phyloP scores from a whole-genome alignment of 1,140 invertebrate genomes.

The Thaumetopoea pityocampa region DNA sequence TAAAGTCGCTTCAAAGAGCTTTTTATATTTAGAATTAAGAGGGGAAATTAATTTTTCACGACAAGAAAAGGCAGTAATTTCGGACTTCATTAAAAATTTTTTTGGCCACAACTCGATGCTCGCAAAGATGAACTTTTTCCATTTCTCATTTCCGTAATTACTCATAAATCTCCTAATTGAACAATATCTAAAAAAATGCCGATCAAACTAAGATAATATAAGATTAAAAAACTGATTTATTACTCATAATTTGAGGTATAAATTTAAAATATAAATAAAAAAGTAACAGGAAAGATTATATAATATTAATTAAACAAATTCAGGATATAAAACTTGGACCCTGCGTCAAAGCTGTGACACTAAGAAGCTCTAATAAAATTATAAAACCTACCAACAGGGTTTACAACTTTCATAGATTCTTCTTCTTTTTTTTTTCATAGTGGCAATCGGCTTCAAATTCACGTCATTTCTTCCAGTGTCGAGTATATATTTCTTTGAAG shows the following conservation, averaged over 20 bases:
- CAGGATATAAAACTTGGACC: too few species aligned
- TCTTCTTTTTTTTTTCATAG: too few species aligned
- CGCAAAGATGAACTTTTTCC: slow-evolving; percentile 50
- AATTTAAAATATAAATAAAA: slow-evolving; percentile 8
- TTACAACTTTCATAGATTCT: too few species aligned
- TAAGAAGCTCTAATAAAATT: too few species aligned
- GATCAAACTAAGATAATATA: slow-evolving; percentile 8
- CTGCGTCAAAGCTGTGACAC: too few species aligned
- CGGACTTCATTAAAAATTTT: slow-evolving; percentile 53
- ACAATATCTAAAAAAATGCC: slow-evolving; percentile 21
- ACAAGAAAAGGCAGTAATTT: slow-evolving; percentile 42
- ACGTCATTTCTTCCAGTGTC: too few species aligned
- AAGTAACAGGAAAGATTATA: slow-evolving; percentile 1
- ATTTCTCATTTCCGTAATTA: slow-evolving; percentile 63
- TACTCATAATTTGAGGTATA: too few species aligned
- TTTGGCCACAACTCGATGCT: slow-evolving; percentile 41
- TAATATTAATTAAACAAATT: too few species aligned
- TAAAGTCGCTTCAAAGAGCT: slow-evolving; percentile 12
- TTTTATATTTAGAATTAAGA: slow-evolving; percentile 28
- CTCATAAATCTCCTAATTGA: slow-evolving; percentile 45
- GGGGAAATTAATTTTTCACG: slow-evolving; percentile 34
- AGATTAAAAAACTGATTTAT: too few species aligned
- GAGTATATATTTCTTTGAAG: too few species aligned
- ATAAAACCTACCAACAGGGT: too few species aligned
- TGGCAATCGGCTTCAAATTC: too few species aligned